Base-by-base conservation (phyloP, 2,888 invertebrate species). In the Ganaspis brasiliensis region DNA sequence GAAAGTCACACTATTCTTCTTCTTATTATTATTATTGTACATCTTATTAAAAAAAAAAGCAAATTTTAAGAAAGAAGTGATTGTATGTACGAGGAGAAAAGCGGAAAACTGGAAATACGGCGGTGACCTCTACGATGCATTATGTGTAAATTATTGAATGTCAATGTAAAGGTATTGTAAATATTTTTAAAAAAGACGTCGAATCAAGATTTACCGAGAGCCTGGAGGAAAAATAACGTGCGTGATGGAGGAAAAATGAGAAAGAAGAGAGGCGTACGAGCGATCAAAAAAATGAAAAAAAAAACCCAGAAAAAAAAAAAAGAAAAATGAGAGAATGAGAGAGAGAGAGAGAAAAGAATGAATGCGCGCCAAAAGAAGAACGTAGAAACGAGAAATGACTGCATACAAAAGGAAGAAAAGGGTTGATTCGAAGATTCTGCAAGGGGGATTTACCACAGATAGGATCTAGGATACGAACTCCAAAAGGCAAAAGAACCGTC, bases 121-220 rank as follows among this genome's bases (percentile, higher is more conserved):
- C 71, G 74, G 73, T 75, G 75, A 75, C 75, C 72, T 76, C 76
- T 75, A 75, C 63, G 77, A 75, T 37, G 73, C 45, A 67, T 67
- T 67, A 79, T 81, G 82, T 89, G 87, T 89, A 88, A 87, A 88
- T 88, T 89, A 84, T 85, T 84, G 81, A 85, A 83, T 83, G 83
- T 84, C 83, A 83, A 82, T 83, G 82, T 84, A 82, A 81, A 85
- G 81, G 82, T 86, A 88, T 86, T 88, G 88, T 89, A 89, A 81
- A 89, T 89, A 89, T 86, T 87, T 86, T 87, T 87, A 79, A 52
- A 79, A 63, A 80, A 78, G 76, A 78, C 79, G 79, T 83, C 77
- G 81, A 77, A 72, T 72, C 59, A 82, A 83, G 81, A 81, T 59
- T 40, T 63, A 40, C 49, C 73, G 67, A 40, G 73, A 56, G 73